A percentile compares a stretch with the other conserved stretches of the same genome.
Conservation (phyloP, 2,888 invertebrate species). For the Ormyrus labotus region DNA sequence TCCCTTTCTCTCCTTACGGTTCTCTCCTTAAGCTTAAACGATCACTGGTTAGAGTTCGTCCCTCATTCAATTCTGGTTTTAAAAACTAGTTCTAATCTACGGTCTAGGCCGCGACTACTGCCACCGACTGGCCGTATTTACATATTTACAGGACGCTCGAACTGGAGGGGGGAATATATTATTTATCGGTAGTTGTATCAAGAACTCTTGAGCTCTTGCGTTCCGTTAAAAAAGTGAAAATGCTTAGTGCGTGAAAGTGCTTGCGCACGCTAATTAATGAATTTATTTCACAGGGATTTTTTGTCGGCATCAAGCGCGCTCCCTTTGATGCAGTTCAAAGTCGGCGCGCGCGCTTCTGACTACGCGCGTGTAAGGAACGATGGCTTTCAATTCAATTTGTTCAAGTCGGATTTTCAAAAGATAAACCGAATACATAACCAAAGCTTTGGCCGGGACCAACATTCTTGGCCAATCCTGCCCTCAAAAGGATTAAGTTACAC, state of each 20-base stretch:
- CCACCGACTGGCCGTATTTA: conserved; percentile 56
- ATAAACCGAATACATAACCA: not conserved
- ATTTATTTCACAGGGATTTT: conserved; percentile 20
- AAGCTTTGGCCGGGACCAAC: too few relatives aligned
- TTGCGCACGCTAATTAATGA: conserved; percentile 23
- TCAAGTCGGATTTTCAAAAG: conserved; percentile 13
- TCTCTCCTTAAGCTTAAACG: conserved; percentile 45
- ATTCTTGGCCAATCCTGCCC: too few relatives aligned
- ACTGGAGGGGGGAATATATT: conserved; percentile 21
- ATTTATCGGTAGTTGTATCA: conserved; percentile 31
- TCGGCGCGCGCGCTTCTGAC: not conserved
- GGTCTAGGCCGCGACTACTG: conserved; percentile 54
- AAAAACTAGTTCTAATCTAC: conserved; percentile 55
- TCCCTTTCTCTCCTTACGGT: not conserved
- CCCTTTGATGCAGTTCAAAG: conserved; percentile 13
- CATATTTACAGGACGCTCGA: conserved; percentile 55
- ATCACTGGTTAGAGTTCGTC: conserved; percentile 63
- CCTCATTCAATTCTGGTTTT: conserved; percentile 55
- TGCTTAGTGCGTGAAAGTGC: conserved; percentile 25
- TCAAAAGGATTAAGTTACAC: too few relatives aligned
- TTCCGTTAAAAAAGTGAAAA: conserved; percentile 10
- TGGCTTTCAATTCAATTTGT: conserved; percentile 42
- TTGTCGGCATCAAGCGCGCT: not conserved
- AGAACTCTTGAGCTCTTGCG: not conserved
- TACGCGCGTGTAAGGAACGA: not conserved